Conservation (phyloP, 2,113 vertebrate genomes). For the Elephas maximus region DNA sequence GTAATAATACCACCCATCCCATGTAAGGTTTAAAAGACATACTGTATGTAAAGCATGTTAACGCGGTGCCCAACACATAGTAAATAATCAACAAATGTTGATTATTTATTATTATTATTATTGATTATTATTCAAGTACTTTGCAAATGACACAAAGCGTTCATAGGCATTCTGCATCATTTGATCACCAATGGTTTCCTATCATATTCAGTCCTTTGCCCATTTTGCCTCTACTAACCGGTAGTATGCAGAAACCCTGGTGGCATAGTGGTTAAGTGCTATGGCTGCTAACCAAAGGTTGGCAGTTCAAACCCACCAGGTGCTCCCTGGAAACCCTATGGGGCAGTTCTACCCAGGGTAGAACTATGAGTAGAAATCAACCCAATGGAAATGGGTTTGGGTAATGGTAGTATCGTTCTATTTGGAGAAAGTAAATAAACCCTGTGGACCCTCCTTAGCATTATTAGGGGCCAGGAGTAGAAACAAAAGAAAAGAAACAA, state of each 20-base stretch:
- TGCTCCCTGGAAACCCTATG: too few relatives aligned
- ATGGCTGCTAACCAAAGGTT: too few relatives aligned
- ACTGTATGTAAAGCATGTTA: not conserved
- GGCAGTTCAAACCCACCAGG: too few relatives aligned
- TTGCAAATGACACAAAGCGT: not conserved
- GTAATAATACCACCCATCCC: not conserved
- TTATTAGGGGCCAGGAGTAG: not conserved
- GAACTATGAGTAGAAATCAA: too few relatives aligned
- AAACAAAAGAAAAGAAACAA: not conserved
- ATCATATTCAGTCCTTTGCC: not conserved
- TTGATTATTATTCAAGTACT: not conserved
- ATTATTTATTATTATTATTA: too few relatives aligned
- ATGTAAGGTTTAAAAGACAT: not conserved
- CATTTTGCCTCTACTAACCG: not conserved
- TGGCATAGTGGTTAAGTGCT: too few relatives aligned
- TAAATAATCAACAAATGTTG: not conserved
- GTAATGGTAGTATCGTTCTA: not conserved
- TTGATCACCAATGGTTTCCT: not conserved
- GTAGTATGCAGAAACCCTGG: too few relatives aligned
- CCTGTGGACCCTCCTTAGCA: not conserved
- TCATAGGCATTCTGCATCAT: not conserved
- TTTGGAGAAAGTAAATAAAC: conserved; percentile 50
- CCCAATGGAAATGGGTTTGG: too few relatives aligned
- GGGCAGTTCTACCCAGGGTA: too few relatives aligned
- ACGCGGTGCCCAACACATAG: not conserved